Base-by-base conservation (phyloP, 1,140 invertebrate genomes). In the Parasteatoda tepidariorum region DNA sequence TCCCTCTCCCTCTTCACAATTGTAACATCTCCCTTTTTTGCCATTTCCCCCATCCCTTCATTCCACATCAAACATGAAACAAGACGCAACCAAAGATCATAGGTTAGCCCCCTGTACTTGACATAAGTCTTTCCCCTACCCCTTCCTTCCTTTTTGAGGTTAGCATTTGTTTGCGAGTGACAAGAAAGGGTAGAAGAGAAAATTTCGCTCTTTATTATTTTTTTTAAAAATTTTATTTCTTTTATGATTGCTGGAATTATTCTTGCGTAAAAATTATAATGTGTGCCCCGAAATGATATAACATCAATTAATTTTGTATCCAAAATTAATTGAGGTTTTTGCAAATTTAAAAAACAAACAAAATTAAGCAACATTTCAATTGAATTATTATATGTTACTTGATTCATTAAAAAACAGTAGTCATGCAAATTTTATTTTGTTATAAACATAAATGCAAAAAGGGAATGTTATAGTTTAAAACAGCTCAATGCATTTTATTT, bases 11-110 rank as follows among this genome's bases (percentile, higher is more conserved):
- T 18, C 54, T 31, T 28, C 31, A 30, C 18, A 26, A 54, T 55
- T 71, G 41, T 30, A 41, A 55, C 41, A 54, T 30, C 67, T 18
- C 67, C 33, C 30, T 64, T 31, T 31, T 64, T 26, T 26, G 26
- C 24, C n/a, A 13, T 59, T 59, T 48, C 11, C 18, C 18, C 11
- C 41, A 48, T 48, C 41, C 41, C 41, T n/a, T 62, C 24, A 22
- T 55, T 73, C 48, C 13, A n/a, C 34, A 11, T 68, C 15, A n/a
- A 61, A 61, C 48, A 54, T 13, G 57, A 28, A 33, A 38, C n/a
- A n/a, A n/a, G n/a, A n/a, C n/a, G n/a, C n/a, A n/a, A n/a, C n/a
- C 9, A 33, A 61, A 74, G 71, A 74, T 74, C 71, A 74, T 61
- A 74, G 71, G 71, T 59, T 74, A 33, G 18, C n/a, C 59, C 59